phyloP scores from a whole-genome alignment of 2,888 invertebrate species.

The Phasia obesa region DNA sequence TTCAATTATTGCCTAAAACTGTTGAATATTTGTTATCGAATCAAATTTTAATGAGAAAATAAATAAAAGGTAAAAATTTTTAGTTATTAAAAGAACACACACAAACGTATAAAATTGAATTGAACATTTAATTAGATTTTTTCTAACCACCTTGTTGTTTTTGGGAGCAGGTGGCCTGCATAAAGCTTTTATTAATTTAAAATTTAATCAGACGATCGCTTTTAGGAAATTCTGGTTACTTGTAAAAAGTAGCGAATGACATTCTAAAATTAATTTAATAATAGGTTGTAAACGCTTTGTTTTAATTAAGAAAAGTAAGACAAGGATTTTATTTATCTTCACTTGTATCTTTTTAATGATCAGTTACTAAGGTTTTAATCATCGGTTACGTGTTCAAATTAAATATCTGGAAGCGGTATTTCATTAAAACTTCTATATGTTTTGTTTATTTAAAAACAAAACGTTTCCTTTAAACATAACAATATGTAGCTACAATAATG shows the following conservation, averaged over 20 bases:
- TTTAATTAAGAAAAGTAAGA: no score
- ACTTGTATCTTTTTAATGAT: no score
- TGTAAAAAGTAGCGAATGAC: background rate
- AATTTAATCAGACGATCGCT: background rate
- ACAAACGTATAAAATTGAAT: conserved; percentile 3
- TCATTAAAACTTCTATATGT: background rate
- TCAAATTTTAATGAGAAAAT: conserved; percentile 42
- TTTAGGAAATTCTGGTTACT: background rate
- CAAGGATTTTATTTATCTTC: no score
- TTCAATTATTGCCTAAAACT: conserved; percentile 25
- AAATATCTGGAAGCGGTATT: background rate
- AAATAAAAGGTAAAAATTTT: conserved; percentile 11
- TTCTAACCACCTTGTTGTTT: background rate
- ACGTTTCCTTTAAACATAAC: background rate
- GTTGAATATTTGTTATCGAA: conserved; percentile 36
- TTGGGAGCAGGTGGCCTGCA: background rate
- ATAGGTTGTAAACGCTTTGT: background rate
- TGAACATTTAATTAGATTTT: conserved; percentile 8
- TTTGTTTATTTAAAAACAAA: background rate
- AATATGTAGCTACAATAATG: conserved; percentile 5
- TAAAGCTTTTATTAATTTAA: background rate
- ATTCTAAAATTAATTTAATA: background rate
- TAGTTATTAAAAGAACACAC: conserved; percentile 5
- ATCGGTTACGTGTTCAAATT: conserved; percentile 34
- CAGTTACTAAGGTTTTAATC: no score